phyloP scores from a whole-genome alignment of 2,113 vertebrate genomes.

The Tiliqua scincoides region DNA sequence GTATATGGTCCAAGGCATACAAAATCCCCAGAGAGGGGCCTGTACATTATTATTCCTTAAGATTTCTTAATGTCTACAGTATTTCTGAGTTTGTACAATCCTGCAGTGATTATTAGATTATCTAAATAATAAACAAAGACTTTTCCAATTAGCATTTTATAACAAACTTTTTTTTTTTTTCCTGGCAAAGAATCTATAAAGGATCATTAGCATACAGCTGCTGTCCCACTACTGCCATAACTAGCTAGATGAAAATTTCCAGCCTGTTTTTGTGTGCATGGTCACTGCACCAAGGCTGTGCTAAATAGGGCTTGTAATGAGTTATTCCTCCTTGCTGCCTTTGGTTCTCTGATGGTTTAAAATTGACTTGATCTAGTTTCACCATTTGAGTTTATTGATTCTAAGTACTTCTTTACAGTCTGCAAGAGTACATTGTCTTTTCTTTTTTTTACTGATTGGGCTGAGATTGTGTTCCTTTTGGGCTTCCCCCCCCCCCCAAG shows the following conservation, averaged over 20 bases:
- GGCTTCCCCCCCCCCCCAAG: too few species aligned
- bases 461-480: neutral
- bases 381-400: neutral
- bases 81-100: neutral
- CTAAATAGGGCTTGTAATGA: constrained; percentile 44
- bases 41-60: neutral
- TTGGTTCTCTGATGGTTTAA: constrained; percentile 10
- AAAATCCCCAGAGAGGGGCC: neutral
- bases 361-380: neutral
- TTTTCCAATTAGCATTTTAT: constrained; percentile 27
- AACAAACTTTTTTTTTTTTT: neutral
- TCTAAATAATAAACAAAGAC: constrained; percentile 19
- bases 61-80: neutral
- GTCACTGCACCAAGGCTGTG: constrained; percentile 23
- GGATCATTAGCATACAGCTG: neutral
- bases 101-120: neutral
- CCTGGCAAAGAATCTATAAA: constrained; percentile 1
- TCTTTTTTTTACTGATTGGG: neutral
- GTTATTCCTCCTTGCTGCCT: constrained; percentile 27
- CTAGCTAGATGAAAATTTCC: constrained; percentile 22
- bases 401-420: neutral
- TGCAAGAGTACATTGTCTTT: neutral
- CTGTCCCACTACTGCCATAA: neutral
- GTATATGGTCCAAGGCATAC: neutral
- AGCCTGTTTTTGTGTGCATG: constrained; percentile 31